phyloP scores from a whole-genome alignment of 92 coral and sea anemone genomes.

The Isaurus tuberculatus region DNA sequence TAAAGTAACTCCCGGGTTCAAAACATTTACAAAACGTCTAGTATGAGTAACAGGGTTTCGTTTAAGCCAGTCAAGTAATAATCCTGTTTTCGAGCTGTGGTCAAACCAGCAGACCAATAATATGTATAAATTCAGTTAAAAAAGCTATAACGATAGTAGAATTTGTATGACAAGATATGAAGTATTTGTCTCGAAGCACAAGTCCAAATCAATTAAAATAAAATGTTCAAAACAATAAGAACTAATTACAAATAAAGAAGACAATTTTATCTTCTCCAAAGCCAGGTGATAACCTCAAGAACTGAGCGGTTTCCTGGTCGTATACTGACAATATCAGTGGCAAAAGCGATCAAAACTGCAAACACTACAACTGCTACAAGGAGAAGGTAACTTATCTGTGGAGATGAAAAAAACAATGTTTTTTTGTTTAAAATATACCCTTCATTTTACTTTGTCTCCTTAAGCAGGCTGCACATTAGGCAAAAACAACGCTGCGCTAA shows the following conservation, averaged over 20 bases:
- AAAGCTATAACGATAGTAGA: background rate
- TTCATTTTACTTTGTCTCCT: no score
- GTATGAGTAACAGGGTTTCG: background rate
- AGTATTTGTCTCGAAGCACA: background rate
- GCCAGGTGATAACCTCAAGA: slow-evolving; percentile 37
- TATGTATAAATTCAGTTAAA: background rate
- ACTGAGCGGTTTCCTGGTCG: slow-evolving; percentile 71
- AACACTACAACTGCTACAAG: slow-evolving; percentile 68
- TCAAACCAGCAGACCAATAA: slow-evolving; percentile 23
- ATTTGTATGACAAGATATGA: background rate
- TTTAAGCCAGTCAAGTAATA: background rate
- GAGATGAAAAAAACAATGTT: slow-evolving; percentile 1
- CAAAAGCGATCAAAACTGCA: slow-evolving; percentile 82
- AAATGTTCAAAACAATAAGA: background rate
- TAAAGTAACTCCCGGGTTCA: no score
- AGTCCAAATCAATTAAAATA: background rate
- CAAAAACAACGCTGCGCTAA: no score
- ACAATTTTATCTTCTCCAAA: slow-evolving; percentile 38
- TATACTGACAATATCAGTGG: slow-evolving; percentile 76
- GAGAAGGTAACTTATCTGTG: slow-evolving; percentile 81
- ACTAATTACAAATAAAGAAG: background rate
- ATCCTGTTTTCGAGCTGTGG: background rate
- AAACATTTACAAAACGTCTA: background rate
- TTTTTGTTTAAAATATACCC: background rate
- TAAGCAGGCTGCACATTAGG: no score